A percentile compares a stretch with the other conserved stretches of the same genome.
These are phyloP conservation scores for Tenthredo scrophulariae DNA, from an alignment of 2,888 invertebrate species.

Conservation along the genomic window DNA sequence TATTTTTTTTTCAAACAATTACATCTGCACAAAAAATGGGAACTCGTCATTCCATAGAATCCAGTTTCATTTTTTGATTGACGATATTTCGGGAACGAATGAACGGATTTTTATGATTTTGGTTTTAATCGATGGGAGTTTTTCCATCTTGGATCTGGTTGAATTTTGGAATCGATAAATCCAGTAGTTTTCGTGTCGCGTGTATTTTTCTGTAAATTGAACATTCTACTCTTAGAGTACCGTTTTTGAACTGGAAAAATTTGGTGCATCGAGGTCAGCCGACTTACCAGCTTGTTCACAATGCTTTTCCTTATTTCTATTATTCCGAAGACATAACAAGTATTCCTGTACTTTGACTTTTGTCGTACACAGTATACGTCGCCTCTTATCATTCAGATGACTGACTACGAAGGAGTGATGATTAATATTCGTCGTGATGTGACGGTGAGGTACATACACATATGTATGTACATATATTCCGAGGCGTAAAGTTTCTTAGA, in stretches of 20 bases:
- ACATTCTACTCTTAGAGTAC: neutral
- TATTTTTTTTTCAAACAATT: no score
- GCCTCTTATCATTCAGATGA: neutral
- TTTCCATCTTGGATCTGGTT: neutral
- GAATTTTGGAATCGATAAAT: neutral
- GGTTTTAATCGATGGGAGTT: neutral
- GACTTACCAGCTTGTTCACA: neutral
- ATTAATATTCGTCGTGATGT: neutral
- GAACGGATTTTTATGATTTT: neutral
- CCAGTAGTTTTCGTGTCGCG: neutral
- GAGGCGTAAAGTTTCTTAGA: constrained; percentile 25
- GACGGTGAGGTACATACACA: neutral
- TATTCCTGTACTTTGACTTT: neutral
- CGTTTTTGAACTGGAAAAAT: neutral
- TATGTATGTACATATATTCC: neutral
- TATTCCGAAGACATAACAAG: neutral
- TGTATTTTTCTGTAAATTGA: neutral
- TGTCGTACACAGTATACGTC: neutral
- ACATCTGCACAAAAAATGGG: no score
- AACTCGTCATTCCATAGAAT: no score
- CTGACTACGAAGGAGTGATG: neutral
- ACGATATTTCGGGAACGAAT: neutral
- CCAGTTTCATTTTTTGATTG: neutral
- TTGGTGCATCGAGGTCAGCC: neutral
- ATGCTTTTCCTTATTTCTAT: neutral